Evolutionary conservation across 2,888 invertebrate species (phyloP), one percentile per base, ranked within the genome.

Genomic region (Caenorhabditis doughertyi): DNA sequence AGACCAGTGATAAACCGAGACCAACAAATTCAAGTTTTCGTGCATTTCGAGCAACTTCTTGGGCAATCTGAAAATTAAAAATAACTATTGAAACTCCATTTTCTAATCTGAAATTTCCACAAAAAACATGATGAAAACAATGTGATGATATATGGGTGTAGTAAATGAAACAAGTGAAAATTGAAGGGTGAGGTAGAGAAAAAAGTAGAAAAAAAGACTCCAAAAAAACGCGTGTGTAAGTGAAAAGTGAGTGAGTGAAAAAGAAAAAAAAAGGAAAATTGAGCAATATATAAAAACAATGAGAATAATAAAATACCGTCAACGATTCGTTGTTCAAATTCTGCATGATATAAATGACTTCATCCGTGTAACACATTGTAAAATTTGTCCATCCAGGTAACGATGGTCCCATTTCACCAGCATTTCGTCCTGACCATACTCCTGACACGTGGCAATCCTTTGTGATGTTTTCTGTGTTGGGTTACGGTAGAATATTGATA

Each of bases 41-140:
- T 95, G 93, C 1, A 96, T 95, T 49, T 94, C 93, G 92, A 96
- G 97, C 72, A 96, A 94, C 92, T 95, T 95, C 92, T 95, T 95
- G 92, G 96, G 97, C 87, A 96, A 96, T 88, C 95, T 94, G 81
- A 70, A 88, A 73, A 42, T 21, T 2, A 9, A 64, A 47, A 49
- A 64, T 47, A n/a, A 25, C 1, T 8, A 25, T 18, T 47, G 27
- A n/a, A 49, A 44, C 2, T 47, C 13, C 2, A 18, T 18, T 47
- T 47, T 18, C 3, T 27, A 3, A 27, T 27, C 4, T n/a, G 13
- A 44, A 42, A 35, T 53, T 21, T 51, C 11, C 29, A 68, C 51
- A 53, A 58, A 73, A 29, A 73, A 35, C 5, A 27, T 21, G n/a
- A 39, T 21, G 23, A 42, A 23, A 58, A 32, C n/a, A 58, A 58